Evolutionary conservation across 23 tunicate genomes (phyloP).

Genomic region (Botrylloides violaceus): DNA sequence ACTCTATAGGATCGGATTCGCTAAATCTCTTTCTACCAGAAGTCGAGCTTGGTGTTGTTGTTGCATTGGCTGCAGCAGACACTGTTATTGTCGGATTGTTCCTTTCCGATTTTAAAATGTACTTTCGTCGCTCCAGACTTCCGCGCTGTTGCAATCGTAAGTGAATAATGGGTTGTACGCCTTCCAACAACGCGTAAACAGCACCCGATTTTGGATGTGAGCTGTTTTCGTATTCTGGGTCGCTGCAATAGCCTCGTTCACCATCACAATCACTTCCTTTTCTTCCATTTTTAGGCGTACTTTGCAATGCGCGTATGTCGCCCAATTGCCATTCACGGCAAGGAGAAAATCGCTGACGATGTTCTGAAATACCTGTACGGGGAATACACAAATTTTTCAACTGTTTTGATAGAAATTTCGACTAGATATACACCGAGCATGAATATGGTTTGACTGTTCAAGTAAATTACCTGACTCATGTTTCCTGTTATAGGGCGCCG

Average conservation of each 20-base stretch:
- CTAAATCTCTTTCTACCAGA: background rate
- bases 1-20: background rate
- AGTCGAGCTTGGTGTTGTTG: background rate
- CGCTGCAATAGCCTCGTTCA: slow-evolving; percentile 1
- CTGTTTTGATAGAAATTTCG: too few species aligned
- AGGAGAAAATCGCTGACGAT: background rate
- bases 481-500: too few species aligned
- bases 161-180: background rate
- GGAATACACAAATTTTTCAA: too few species aligned
- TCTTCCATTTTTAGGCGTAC: background rate
- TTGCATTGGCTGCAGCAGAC: background rate
- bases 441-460: too few species aligned
- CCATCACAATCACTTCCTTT: background rate
- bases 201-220: background rate
- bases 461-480: too few species aligned
- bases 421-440: too few species aligned
- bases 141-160: background rate
- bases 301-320: background rate
- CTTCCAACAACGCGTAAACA: background rate
- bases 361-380: background rate
- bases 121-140: background rate
- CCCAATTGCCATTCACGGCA: background rate
- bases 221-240: background rate
- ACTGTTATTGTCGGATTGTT: background rate
- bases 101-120: background rate